phyloP scores from a whole-genome alignment of 2,113 vertebrate genomes.

The Myotis yumanensis region DNA sequence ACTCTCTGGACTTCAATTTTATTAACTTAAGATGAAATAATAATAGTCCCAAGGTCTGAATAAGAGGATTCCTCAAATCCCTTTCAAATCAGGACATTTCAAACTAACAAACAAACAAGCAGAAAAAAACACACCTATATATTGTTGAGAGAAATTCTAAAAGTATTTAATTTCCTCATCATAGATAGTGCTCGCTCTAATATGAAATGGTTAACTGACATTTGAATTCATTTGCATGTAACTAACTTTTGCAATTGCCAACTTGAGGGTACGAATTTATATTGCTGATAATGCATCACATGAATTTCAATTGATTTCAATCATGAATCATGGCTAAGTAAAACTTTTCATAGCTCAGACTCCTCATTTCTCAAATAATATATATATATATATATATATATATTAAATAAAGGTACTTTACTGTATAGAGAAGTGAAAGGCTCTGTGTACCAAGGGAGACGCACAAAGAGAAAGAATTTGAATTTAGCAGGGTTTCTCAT shows the following conservation, averaged over 20 bases:
- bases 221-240: constrained; percentile 45
- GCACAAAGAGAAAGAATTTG: not conserved
- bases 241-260: not conserved
- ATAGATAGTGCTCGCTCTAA: not conserved
- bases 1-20: not conserved
- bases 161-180: not conserved
- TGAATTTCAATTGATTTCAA: constrained; percentile 24
- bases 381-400: too few relatives aligned
- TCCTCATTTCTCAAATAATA: not conserved
- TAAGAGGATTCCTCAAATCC: not conserved
- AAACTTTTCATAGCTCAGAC: not conserved
- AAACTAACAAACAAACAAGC: not conserved
- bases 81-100: not conserved
- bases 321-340: not conserved
- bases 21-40: not conserved
- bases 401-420: not conserved
- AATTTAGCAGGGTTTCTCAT: constrained; percentile 40
- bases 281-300: not conserved
- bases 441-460: not conserved
- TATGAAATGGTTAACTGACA: not conserved
- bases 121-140: too few relatives aligned
- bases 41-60: not conserved
- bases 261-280: constrained; percentile 26
- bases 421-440: not conserved
- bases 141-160: not conserved